phyloP scores from a whole-genome alignment of 2,888 invertebrate species.

The Pammene fasciana region DNA sequence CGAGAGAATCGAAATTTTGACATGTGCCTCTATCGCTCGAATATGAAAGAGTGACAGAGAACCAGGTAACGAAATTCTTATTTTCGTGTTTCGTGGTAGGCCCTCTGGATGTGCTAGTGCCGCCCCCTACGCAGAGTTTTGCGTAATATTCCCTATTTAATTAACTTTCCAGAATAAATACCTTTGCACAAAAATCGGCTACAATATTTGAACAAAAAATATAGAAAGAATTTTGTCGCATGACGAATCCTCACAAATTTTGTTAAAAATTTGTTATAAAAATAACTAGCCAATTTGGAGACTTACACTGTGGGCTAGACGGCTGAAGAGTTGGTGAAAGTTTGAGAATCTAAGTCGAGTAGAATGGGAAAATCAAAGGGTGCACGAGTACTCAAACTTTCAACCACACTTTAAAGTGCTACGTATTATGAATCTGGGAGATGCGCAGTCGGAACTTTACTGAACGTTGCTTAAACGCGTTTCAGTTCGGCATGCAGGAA shows the following conservation, averaged over 20 bases:
- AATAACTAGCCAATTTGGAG: conserved; percentile 12
- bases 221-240: conserved; percentile 5
- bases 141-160: too few species aligned
- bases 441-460: conserved; percentile 31
- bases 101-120: too few species aligned
- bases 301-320: conserved; percentile 35
- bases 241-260: not conserved
- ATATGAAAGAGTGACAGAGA: too few species aligned
- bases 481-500: conserved; percentile 11
- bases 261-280: conserved; percentile 11
- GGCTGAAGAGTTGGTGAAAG: conserved; percentile 48
- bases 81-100: too few species aligned
- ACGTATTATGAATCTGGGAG: conserved; percentile 38
- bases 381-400: conserved; percentile 45
- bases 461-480: conserved; percentile 29
- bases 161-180: conserved; percentile 7
- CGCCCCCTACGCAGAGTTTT: too few species aligned
- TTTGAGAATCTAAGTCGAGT: conserved; percentile 44
- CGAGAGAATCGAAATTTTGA: too few species aligned
- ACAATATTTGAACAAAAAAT: conserved; percentile 6
- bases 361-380: conserved; percentile 45
- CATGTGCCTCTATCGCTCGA: too few species aligned
- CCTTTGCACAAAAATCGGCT: not conserved
- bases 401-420: conserved; percentile 44
- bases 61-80: too few species aligned